Conservation (phyloP, 2,113 vertebrate genomes). For the Aspidoscelis tigris region DNA sequence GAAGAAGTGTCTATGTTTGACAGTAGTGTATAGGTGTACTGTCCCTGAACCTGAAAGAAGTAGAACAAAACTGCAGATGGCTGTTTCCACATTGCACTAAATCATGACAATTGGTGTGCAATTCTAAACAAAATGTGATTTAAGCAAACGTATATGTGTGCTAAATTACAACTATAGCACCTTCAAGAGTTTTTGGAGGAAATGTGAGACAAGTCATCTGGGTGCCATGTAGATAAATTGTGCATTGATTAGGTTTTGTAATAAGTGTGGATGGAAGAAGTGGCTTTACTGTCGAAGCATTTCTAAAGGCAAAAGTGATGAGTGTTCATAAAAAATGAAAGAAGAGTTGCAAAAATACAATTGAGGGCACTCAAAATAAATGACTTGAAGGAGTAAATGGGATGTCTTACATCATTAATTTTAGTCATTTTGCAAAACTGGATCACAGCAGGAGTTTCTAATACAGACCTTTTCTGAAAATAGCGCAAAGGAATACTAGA, state of each 20-base stretch:
- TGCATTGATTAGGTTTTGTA: background rate
- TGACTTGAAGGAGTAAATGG: background rate
- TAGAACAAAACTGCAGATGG: background rate
- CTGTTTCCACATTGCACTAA: background rate
- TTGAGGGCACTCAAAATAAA: constrained; percentile 6
- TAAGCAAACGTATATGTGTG: background rate
- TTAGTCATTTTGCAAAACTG: constrained; percentile 15
- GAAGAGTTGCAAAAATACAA: constrained; percentile 9
- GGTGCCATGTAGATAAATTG: background rate
- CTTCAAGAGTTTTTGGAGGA: background rate
- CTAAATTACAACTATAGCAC: background rate
- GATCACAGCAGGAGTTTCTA: background rate
- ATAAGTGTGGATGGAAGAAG: background rate
- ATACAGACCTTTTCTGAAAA: constrained; percentile 13
- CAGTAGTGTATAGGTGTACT: background rate
- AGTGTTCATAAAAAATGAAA: constrained; percentile 12
- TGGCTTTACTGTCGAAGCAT: background rate
- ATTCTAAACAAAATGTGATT: background rate
- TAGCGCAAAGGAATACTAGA: background rate
- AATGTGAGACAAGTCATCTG: background rate
- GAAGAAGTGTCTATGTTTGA: background rate
- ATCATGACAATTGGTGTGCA: background rate
- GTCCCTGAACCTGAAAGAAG: background rate
- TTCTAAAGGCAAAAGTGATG: background rate
- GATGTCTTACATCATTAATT: constrained; percentile 23